Evolutionary conservation across 2,888 invertebrate genomes (phyloP).

Genomic region (Amphiduros pacificus): DNA sequence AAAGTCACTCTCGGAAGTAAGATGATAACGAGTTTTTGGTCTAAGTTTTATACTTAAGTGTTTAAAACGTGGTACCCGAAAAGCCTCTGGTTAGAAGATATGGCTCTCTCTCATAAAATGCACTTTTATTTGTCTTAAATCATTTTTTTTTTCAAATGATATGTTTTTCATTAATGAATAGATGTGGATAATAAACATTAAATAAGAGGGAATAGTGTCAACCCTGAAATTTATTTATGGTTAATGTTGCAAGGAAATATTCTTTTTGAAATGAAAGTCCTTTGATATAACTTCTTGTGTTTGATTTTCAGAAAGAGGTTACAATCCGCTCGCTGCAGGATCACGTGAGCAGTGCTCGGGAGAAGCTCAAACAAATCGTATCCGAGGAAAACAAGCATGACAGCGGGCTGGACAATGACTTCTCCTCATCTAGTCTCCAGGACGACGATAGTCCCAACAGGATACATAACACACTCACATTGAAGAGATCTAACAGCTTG

Average conservation of each 20-base stretch:
- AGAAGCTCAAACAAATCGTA: conserved; percentile 34
- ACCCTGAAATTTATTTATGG: not conserved
- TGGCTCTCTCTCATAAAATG: not conserved
- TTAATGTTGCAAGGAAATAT: not conserved
- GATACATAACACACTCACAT: not conserved
- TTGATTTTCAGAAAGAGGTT: conserved; percentile 43
- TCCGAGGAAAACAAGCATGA: conserved; percentile 32
- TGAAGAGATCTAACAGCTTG: not conserved
- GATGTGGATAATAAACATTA: not conserved
- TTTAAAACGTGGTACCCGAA: too few species aligned
- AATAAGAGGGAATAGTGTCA: not conserved
- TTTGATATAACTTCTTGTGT: too few species aligned
- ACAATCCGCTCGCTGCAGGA: conserved; percentile 37
- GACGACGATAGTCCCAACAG: conserved; percentile 13
- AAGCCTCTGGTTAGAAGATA: too few species aligned
- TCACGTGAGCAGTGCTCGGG: conserved; percentile 37
- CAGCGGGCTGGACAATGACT: conserved; percentile 35
- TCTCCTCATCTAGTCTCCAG: conserved; percentile 26
- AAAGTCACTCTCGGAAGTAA: conserved; percentile 40
- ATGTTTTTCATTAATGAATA: not conserved
- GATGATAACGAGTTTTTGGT: not conserved
- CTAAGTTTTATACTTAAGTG: not conserved
- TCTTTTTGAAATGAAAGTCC: not conserved
- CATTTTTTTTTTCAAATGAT: not conserved
- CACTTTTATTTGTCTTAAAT: not conserved